Evolutionary conservation across 2,113 vertebrate genomes (phyloP).

Genomic region (Dasypus novemcinctus): DNA sequence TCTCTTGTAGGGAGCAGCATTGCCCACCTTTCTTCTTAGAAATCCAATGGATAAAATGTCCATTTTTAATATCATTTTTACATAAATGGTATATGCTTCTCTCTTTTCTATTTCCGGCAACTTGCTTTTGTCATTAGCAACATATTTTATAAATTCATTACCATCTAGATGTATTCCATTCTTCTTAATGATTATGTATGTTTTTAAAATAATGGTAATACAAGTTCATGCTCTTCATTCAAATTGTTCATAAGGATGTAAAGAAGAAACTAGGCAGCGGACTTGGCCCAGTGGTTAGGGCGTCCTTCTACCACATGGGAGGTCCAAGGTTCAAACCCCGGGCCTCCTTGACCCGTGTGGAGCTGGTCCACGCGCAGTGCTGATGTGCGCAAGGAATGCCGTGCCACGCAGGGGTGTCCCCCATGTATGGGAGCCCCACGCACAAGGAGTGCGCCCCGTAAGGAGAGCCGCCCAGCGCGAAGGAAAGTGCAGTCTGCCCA

Average conservation of each 20-base stretch:
- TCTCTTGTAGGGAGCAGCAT: background rate
- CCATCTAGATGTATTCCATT: background rate
- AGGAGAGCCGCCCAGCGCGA: too few species aligned
- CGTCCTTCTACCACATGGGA: too few species aligned
- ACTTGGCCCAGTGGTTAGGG: too few species aligned
- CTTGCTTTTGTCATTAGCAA: background rate
- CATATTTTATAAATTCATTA: background rate
- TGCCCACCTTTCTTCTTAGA: background rate
- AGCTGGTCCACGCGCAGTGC: too few species aligned
- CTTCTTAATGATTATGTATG: background rate
- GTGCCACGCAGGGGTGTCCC: too few species aligned
- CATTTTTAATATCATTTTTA: background rate
- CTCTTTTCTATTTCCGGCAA: background rate
- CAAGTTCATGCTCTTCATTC: background rate
- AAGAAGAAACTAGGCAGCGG: too few species aligned
- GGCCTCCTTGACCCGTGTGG: too few species aligned
- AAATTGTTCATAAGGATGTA: background rate
- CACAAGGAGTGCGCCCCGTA: too few species aligned
- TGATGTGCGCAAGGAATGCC: too few species aligned
- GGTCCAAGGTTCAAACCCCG: too few species aligned
- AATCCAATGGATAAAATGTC: background rate
- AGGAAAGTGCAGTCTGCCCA: too few species aligned
- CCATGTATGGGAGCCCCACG: too few species aligned
- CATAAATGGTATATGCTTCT: background rate
- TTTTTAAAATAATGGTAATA: background rate